Percentiles rank a stretch among this genome's conserved stretches.
phyloP scores from a whole-genome alignment of 64 coral and sea anemone species.

The Montipora foliosa region DNA sequence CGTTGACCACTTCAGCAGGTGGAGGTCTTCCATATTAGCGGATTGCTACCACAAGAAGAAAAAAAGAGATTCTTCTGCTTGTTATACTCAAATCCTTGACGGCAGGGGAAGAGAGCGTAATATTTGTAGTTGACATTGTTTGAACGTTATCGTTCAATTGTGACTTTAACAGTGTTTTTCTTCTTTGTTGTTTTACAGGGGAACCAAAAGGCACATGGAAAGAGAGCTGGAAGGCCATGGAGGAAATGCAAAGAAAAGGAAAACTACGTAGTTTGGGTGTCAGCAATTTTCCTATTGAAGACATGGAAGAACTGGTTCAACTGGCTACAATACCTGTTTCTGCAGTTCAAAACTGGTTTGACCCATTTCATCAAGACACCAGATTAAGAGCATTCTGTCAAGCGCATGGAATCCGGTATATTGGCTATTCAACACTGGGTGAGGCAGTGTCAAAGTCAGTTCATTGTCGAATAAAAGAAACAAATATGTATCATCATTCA shows the following conservation, averaged over 20 bases:
- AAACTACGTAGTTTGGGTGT: constrained; percentile 94
- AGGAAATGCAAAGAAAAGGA: constrained; percentile 86
- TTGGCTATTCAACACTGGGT: constrained; percentile 97
- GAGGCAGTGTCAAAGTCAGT: background rate
- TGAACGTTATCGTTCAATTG: background rate
- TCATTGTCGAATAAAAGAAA: background rate
- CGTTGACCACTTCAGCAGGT: too few species aligned
- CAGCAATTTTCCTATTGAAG: constrained; percentile 85
- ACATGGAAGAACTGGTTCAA: constrained; percentile 80
- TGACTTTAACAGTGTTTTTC: background rate
- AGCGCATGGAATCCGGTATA: constrained; percentile 84
- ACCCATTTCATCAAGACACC: constrained; percentile 94
- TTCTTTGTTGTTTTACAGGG: constrained; percentile 26
- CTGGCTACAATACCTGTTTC: constrained; percentile 89
- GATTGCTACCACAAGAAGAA: too few species aligned
- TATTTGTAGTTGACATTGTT: too few species aligned
- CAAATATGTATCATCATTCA: too few species aligned
- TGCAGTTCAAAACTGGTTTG: constrained; percentile 97
- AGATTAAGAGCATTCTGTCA: constrained; percentile 76
- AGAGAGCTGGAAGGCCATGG: constrained; percentile 99
- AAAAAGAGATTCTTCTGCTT: too few species aligned
- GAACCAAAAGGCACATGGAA: constrained; percentile 93
- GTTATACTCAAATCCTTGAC: too few species aligned
- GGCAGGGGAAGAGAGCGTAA: too few species aligned
- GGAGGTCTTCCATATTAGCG: too few species aligned